Percentiles rank a stretch among this genome's conserved stretches.
phyloP scores from a whole-genome alignment of 2,113 vertebrate genomes.

The Lagopus muta region DNA sequence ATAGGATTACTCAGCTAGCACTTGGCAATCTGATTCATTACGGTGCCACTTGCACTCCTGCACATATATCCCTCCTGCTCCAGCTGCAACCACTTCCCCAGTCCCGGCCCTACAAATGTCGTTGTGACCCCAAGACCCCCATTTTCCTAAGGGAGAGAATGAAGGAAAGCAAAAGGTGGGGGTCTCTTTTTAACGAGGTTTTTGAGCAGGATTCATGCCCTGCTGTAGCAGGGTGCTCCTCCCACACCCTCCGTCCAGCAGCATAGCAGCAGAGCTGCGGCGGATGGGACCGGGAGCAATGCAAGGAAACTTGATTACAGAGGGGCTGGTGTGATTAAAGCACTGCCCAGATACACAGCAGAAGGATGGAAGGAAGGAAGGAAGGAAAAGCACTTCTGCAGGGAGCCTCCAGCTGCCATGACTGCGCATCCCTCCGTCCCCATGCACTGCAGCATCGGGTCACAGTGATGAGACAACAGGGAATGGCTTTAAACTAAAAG shows the following conservation, averaged over 20 bases:
- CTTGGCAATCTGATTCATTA: constrained; percentile 12
- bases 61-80: background rate
- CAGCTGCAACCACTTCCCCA: background rate
- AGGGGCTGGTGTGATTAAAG: background rate
- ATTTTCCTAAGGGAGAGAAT: accelerated
- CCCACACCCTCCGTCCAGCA: background rate
- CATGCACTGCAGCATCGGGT: background rate
- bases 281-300: background rate
- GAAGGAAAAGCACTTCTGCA: background rate
- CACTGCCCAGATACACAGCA: background rate
- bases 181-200: background rate
- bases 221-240: background rate
- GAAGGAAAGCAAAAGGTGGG: background rate
- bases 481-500: background rate
- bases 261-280: background rate
- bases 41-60: background rate
- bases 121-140: background rate
- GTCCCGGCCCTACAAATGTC: background rate
- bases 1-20: constrained; percentile 2
- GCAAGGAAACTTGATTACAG: constrained; percentile 5
- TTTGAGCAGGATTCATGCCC: background rate
- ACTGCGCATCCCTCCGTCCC: background rate
- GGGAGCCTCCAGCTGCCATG: background rate
- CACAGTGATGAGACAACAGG: background rate
- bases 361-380: background rate